Conservation (phyloP, 2,113 vertebrate species). For the Prinia subflava region DNA sequence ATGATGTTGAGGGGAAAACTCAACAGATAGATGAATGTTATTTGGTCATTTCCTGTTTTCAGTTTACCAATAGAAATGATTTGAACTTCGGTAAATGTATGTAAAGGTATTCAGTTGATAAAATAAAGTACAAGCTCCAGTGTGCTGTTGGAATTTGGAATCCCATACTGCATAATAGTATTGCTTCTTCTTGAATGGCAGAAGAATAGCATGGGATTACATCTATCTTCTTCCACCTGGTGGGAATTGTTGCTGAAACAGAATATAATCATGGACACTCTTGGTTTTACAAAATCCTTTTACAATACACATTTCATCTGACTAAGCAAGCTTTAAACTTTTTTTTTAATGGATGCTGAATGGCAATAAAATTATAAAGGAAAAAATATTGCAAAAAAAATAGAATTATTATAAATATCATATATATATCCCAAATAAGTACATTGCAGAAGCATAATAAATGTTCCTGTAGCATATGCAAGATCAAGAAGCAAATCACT, state of each 20-base stretch:
- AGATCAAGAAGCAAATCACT: not conserved
- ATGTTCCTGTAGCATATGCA: not conserved
- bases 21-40: not conserved
- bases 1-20: not conserved
- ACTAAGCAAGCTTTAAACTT: not conserved
- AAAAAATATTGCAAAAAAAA: not conserved
- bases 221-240: not conserved
- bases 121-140: not conserved
- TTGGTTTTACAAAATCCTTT: not conserved
- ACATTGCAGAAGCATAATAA: not conserved
- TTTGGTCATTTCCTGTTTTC: not conserved
- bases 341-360: not conserved
- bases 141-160: not conserved
- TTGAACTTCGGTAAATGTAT: not conserved
- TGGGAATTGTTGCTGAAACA: not conserved
- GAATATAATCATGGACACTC: not conserved
- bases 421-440: not conserved
- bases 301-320: not conserved
- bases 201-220: not conserved
- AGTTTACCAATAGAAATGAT: not conserved
- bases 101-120: not conserved
- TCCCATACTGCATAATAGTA: not conserved
- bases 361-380: not conserved
- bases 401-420: not conserved
- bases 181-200: not conserved